A percentile compares a stretch with the other conserved stretches of the same genome.
Conservation (phyloP, 2,113 vertebrate species). For the Epinephelus moara region DNA sequence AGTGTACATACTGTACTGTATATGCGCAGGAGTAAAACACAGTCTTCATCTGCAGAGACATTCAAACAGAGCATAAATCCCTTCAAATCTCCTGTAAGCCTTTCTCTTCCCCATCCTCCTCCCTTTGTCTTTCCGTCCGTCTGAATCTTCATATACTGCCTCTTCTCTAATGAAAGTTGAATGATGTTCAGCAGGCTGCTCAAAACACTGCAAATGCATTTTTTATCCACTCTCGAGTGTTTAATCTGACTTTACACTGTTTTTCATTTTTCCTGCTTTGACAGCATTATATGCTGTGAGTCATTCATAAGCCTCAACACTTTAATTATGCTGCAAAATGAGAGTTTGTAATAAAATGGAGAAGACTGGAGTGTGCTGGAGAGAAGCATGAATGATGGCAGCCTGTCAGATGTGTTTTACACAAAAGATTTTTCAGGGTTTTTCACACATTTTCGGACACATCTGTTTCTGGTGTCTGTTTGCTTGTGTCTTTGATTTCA, state of each 20-base stretch:
- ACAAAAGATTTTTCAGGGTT: not conserved
- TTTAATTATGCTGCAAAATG: slow-evolving; percentile 8
- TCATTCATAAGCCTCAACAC: slow-evolving; percentile 18
- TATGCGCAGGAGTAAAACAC: not conserved
- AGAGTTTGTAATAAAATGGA: slow-evolving; percentile 29
- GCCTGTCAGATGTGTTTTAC: not conserved
- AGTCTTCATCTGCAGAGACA: slow-evolving; percentile 2
- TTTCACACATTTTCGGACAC: not conserved
- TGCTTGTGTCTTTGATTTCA: not conserved
- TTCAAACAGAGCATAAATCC: slow-evolving; percentile 7
- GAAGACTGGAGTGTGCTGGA: not conserved
- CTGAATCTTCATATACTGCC: slow-evolving; percentile 1
- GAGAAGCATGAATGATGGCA: not conserved
- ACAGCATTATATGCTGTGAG: not conserved
- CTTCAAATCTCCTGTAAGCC: not conserved
- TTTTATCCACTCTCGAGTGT: slow-evolving; percentile 4
- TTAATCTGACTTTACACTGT: slow-evolving; percentile 10
- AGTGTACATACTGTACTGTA: not conserved
- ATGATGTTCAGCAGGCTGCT: slow-evolving; percentile 5
- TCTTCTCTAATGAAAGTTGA: slow-evolving; percentile 18
- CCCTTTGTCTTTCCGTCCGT: not conserved
- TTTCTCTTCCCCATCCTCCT: not conserved
- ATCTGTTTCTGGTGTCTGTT: not conserved
- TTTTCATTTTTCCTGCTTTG: slow-evolving; percentile 5
- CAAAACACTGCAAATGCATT: slow-evolving; percentile 10